phyloP scores from a whole-genome alignment of 2,888 invertebrate species.

The Phlogophora meticulosa region DNA sequence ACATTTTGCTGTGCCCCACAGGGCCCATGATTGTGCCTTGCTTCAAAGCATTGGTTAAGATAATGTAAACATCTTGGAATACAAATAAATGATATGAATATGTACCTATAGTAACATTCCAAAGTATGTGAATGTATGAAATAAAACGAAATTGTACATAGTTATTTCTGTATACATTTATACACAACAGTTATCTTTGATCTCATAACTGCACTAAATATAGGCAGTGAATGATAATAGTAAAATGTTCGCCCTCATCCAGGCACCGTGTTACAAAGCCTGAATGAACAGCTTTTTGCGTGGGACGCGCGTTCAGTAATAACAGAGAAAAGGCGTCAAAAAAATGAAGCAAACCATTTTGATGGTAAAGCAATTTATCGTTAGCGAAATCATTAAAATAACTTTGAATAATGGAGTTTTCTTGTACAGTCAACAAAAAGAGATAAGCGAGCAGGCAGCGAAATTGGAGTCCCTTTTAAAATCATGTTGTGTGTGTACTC shows the following conservation, averaged over 20 bases:
- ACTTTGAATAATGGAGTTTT: constrained; percentile 57
- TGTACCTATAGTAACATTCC: too few relatives aligned
- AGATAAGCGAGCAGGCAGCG: constrained; percentile 22
- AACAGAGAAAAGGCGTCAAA: constrained; percentile 29
- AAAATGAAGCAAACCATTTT: constrained; percentile 53
- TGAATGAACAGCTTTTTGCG: constrained; percentile 43
- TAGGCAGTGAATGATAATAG: constrained; percentile 23
- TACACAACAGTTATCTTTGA: too few relatives aligned
- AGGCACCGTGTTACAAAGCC: not conserved
- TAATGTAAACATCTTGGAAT: too few relatives aligned
- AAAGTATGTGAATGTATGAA: too few relatives aligned
- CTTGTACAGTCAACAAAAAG: constrained; percentile 47
- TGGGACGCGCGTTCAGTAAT: constrained; percentile 37
- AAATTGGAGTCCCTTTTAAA: constrained; percentile 21
- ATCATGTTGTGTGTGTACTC: constrained; percentile 7
- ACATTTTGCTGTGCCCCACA: too few relatives aligned
- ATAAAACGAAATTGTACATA: not conserved
- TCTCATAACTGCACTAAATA: constrained; percentile 16
- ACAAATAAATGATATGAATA: too few relatives aligned
- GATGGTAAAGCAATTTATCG: constrained; percentile 57
- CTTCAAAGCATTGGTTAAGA: too few relatives aligned
- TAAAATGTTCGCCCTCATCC: not conserved
- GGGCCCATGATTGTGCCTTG: too few relatives aligned
- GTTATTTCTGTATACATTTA: too few relatives aligned
- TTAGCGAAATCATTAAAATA: constrained; percentile 56